Base-by-base conservation (phyloP, 1,140 invertebrate species). In the Notospermus geniculatus region DNA sequence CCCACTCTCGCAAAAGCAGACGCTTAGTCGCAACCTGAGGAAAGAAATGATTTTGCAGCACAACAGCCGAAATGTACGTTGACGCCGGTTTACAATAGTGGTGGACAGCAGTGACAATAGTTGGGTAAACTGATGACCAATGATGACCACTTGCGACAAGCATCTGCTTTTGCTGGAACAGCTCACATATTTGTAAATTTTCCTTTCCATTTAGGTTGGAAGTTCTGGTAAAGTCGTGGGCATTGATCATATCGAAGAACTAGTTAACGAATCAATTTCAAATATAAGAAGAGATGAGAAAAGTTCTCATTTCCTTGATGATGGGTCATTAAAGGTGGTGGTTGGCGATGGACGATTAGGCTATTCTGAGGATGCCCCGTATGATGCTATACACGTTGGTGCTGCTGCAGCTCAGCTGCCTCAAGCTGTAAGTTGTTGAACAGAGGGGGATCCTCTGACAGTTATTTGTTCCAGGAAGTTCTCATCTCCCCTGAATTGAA, bases 321-420 rank as follows among this genome's bases (percentile, higher is more conserved):
- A 60, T 22, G 79, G 73, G 15, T 67, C 69, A 28, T 60, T 82
- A 23, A 72, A 72, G 46, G 45, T 82, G 54, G 69, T 82, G 19
- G 88, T 87, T 76, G 93, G 92, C 28, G 93, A 97, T 86, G 93
- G 93, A 1, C 84, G 93, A 60, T 72, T 86, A 71, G 93, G 93
- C 0, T 89, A 88, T 77, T 71, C 83, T 9, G 74, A 83, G 36
- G 85, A 87, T 63, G 91, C 86, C 9, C 93, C 93, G 1, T 97
- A 90, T 78, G 90, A 94, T 86, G 92, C 91, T 17, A 95, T 96
- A 68, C 93, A 96, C 85, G 94, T 97, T 54, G 94, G 94, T 62
- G 94, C 93, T 53, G 93, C 93, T 55, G 90, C 92, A 29, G 85
- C 89, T 9, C 83, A 82, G 22, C 83, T 93, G 54, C 93, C 93